Evolutionary conservation across 2,888 invertebrate species (phyloP).

Genomic region (Amiota minor): DNA sequence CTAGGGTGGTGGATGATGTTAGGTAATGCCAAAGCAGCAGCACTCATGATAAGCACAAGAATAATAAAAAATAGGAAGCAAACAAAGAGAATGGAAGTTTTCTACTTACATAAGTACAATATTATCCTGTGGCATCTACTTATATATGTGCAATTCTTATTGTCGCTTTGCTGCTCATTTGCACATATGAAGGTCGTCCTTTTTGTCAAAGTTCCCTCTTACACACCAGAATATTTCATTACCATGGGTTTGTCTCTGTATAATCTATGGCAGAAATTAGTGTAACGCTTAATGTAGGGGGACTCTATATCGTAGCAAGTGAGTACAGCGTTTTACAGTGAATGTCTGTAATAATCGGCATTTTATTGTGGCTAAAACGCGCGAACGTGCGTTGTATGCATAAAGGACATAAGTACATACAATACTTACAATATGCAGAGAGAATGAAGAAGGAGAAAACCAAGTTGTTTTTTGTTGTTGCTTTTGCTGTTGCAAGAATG

Average conservation of each 20-base stretch:
- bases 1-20: constrained; percentile 36
- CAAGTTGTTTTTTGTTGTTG: background rate
- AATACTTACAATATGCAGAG: background rate
- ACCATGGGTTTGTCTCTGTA: too few relatives aligned
- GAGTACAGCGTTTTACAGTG: constrained; percentile 18
- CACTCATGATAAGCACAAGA: background rate
- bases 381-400: constrained; percentile 58
- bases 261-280: too few relatives aligned
- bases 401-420: constrained; percentile 38
- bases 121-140: background rate
- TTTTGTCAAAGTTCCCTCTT: too few relatives aligned
- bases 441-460: background rate
- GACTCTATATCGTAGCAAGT: background rate
- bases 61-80: constrained; percentile 9
- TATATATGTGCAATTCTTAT: background rate
- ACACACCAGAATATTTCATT: too few relatives aligned
- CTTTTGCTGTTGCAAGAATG: too few relatives aligned
- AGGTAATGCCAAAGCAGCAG: background rate
- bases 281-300: too few relatives aligned
- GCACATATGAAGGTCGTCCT: constrained; percentile 17
- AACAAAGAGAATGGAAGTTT: background rate
- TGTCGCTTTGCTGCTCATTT: constrained; percentile 19
- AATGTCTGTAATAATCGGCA: constrained; percentile 52
- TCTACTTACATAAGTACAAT: too few relatives aligned
- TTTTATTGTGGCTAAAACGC: constrained; percentile 56